phyloP scores from a whole-genome alignment of 2,888 invertebrate species.

The Caenorhabditis doughertyi region DNA sequence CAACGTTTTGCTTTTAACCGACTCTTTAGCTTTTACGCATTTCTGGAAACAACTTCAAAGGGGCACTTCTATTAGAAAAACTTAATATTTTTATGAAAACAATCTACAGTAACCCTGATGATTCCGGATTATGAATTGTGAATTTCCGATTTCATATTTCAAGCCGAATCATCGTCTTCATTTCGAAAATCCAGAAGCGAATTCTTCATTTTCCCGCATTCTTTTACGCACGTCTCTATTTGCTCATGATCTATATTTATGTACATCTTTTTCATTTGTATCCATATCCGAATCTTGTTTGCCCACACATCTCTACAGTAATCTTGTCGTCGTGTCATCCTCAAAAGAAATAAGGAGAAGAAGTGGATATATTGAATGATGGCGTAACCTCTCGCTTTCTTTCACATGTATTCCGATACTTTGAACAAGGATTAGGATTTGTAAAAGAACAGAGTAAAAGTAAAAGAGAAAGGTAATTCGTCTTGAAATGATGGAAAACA shows the following conservation, averaged over 20 bases:
- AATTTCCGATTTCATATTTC: not conserved
- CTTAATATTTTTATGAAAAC: not conserved
- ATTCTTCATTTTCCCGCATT: constrained; percentile 52
- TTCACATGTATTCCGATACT: constrained; percentile 35
- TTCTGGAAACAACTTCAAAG: no score
- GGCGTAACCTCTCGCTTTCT: constrained; percentile 46
- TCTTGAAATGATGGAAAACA: constrained; percentile 31
- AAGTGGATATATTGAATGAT: constrained; percentile 42
- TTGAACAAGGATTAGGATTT: constrained; percentile 41
- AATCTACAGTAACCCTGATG: constrained; percentile 10
- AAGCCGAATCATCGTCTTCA: constrained; percentile 20
- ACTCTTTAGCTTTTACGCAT: no score
- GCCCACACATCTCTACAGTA: constrained; percentile 36
- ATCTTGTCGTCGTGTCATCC: constrained; percentile 19
- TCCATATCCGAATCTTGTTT: constrained; percentile 42
- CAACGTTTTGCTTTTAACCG: no score
- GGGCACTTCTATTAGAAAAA: not conserved
- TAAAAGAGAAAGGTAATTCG: not conserved
- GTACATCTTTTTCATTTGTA: constrained; percentile 45
- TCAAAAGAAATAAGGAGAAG: constrained; percentile 17
- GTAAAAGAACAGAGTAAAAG: not conserved
- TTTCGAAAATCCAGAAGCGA: constrained; percentile 22
- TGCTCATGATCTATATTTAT: constrained; percentile 48
- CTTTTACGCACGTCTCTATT: constrained; percentile 16
- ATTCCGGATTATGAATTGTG: not conserved